Base-by-base conservation (phyloP, 2,113 vertebrate species). In the Mastomys coucha region DNA sequence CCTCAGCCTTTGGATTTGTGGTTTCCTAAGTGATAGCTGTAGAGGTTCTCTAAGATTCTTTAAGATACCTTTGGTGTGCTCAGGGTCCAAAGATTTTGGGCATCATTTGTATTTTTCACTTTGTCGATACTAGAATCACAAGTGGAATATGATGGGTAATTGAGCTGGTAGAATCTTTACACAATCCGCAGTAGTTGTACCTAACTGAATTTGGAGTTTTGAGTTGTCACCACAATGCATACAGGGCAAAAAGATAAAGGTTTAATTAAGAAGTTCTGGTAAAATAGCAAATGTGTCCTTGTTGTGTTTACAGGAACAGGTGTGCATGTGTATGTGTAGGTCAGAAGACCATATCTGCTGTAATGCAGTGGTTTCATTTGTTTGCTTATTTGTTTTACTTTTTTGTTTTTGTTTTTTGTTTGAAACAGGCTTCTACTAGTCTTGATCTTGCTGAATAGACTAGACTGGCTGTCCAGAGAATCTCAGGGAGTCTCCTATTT, bases 141-240 rank as follows among this genome's bases (percentile, higher is more conserved):
- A 31, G 70, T 92, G 51, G 49, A 56, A 9, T 72, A 36, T 73
- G 33, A 0, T 0, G 5, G 26, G 1, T 20, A 39, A 39, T 36
- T 53, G 14, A 36, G 28, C 26, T 53, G 26, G 24, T 19, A 12
- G 1, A 26, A 12, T 22, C 24, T 86, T 9, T 11, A 65, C 1
- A 28, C 3, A 45, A 65, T 28, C 58, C 3, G 65, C 60, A 39
- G 12, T 13, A n/a, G 51, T 0, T 2, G 19, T 7, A 26, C 7
- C 60, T 56, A 9, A 4, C 2, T 42, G 63, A 9, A 28, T 20
- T 0, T 81, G 76, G 11, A 20, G 2, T 31, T 49, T 16, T 5
- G 28, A 7, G 8, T 56, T 39, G 65, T 72, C 4, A 53, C 6
- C 0, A 0, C 0, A 1, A 19, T 0, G 4, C 3, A n/a, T 33